These are phyloP conservation scores for Corythoichthys haematopterus DNA, from an alignment of 2,113 vertebrate species.

Conservation along the genomic window DNA sequence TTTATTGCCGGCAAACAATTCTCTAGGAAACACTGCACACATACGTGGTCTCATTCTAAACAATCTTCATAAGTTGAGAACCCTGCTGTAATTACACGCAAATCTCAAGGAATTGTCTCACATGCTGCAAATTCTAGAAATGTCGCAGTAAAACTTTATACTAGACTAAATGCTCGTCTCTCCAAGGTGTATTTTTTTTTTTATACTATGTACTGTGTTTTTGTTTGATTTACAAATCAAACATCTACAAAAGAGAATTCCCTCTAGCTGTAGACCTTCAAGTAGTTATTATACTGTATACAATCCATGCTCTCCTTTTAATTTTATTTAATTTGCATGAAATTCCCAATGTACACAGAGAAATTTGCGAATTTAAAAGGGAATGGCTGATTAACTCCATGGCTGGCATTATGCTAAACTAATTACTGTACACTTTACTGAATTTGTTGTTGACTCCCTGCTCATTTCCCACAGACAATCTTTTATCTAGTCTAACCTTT, in stretches of 20 bases:
- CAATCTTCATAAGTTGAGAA: too few relatives aligned
- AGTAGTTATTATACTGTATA: neutral
- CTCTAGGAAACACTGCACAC: too few relatives aligned
- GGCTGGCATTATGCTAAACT: neutral
- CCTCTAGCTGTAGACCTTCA: neutral
- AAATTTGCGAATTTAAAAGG: neutral
- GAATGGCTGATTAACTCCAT: neutral
- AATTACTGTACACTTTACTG: neutral
- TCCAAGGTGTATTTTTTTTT: neutral
- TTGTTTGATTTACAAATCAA: neutral
- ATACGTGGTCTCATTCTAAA: too few relatives aligned
- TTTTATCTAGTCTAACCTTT: neutral
- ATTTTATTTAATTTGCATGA: neutral
- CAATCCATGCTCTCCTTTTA: neutral
- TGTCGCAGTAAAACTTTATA: neutral
- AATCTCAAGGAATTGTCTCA: neutral
- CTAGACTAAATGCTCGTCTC: neutral
- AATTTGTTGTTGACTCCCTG: neutral
- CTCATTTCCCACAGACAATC: neutral
- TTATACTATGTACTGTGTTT: neutral
- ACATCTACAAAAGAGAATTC: too few relatives aligned
- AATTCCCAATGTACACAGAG: neutral
- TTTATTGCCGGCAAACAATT: too few relatives aligned
- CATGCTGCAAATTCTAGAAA: neutral
- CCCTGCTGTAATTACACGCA: neutral